phyloP scores from a whole-genome alignment of 2,888 invertebrate species.

The Plagodis pulveraria region DNA sequence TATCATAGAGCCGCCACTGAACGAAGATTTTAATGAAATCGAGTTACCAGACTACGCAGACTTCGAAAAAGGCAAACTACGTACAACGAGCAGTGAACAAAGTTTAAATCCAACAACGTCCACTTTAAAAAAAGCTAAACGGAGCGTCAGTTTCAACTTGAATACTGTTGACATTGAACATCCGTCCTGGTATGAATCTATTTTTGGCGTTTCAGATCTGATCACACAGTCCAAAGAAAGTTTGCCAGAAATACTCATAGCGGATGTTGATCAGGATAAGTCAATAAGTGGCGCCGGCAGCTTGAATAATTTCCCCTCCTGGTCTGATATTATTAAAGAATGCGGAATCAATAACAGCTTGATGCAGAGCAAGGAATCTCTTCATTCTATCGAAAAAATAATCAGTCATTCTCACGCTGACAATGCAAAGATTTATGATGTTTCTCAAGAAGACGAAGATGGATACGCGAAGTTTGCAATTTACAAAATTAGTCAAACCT shows the following conservation, averaged over 20 bases:
- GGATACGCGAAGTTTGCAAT: slow-evolving; percentile 70
- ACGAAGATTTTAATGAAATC: slow-evolving; percentile 53
- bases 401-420: slow-evolving; percentile 58
- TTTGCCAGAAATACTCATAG: slow-evolving; percentile 16
- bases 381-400: slow-evolving; percentile 51
- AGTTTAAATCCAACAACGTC: slow-evolving; percentile 55
- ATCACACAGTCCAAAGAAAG: slow-evolving; percentile 26
- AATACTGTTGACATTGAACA: slow-evolving; percentile 50
- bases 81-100: slow-evolving; percentile 42
- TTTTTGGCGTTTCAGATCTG: slow-evolving; percentile 68
- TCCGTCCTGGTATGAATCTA: slow-evolving; percentile 68
- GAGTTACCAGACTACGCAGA: slow-evolving; percentile 66
- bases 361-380: slow-evolving; percentile 49
- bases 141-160: slow-evolving; percentile 58
- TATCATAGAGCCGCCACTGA: slow-evolving; percentile 36
- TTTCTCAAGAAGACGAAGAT: slow-evolving; percentile 49
- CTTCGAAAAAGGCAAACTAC: slow-evolving; percentile 61
- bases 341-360: slow-evolving; percentile 56
- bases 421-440: slow-evolving; percentile 49
- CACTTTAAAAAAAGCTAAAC: slow-evolving; percentile 60
- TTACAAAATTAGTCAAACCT: slow-evolving; percentile 66
- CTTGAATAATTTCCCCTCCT: slow-evolving; percentile 52
- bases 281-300: slow-evolving; percentile 38
- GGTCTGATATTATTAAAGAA: slow-evolving; percentile 67
- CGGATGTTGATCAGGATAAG: slow-evolving; percentile 23